Base-by-base conservation (phyloP, 2,797 vertebrate species). In the Pteropus rufus region DNA sequence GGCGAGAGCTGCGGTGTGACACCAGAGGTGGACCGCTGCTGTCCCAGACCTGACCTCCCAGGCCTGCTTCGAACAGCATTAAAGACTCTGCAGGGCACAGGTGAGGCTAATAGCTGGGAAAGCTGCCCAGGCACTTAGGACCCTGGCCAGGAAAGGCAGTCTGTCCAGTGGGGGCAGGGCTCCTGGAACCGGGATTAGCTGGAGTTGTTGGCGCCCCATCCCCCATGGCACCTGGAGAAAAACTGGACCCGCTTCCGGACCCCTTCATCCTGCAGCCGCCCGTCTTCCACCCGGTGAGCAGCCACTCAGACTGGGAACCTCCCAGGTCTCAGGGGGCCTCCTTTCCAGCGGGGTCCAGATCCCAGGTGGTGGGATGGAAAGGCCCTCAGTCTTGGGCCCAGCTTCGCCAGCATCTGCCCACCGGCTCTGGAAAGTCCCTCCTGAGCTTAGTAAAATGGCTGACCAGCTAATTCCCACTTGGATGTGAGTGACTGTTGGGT, bases 211-310 rank as follows among this genome's bases (percentile, higher is more conserved):
- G 29, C 3, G 2, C 24, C 24, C 10, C 7, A 1, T 11, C 16
- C 10, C 81, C 73, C 70, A 97, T 98, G 97, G 54, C 75, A 31
- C 91, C 79, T 6, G 92, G 44, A 67, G 97, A 96, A 83, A 76
- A 77, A 18, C 86, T 96, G 94, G 97, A 96, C 82, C 97, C 91
- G 0, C 77, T 96, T 34, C 94, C 97, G 3, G 97, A 96, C 84
- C 41, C 77, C 49, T 97, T 97, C 93, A 95, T 98, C 64, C 93
- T 98, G 81, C 98, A 98, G 96, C 96, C 98, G 0, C 98, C 98
- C 0, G 89, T 94, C 89, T 98, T 97, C 80, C 80, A 97, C 29
- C 98, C 98, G 81, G 98, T 98, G 96, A 98, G 98, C 96, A 70
- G 29, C 34, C 9, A 0, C 24, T 54, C 14, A 4, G 26, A 6